phyloP scores from a whole-genome alignment of 2,113 vertebrate genomes.

The Mystacornis crossleyi region DNA sequence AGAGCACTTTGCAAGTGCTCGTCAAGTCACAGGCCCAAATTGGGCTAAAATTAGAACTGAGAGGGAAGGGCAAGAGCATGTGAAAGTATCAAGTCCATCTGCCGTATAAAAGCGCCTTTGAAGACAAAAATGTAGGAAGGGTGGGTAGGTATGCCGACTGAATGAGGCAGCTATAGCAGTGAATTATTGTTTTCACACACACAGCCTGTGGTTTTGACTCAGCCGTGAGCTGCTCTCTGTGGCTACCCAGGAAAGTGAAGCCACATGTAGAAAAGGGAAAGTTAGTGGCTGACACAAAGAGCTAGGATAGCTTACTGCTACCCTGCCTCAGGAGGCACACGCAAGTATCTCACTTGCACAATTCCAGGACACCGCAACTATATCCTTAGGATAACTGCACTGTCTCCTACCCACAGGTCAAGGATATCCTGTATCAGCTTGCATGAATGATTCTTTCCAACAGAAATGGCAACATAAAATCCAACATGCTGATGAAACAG shows the following conservation, averaged over 20 bases:
- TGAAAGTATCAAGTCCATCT: neutral
- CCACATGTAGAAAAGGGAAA: neutral
- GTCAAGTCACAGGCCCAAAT: neutral
- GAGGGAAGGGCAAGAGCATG: neutral
- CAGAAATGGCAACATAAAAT: neutral
- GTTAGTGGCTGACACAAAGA: neutral
- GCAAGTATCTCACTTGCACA: accelerated
- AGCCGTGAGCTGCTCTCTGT: neutral
- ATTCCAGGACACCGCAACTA: neutral
- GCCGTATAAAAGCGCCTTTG: neutral
- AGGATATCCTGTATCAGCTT: neutral
- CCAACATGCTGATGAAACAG: neutral
- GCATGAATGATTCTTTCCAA: neutral
- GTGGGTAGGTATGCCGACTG: neutral
- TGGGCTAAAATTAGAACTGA: neutral
- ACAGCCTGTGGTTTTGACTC: neutral
- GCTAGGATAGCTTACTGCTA: neutral
- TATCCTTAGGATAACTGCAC: neutral
- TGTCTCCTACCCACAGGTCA: neutral
- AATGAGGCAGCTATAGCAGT: neutral
- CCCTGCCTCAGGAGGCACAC: accelerated
- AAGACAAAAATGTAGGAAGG: neutral
- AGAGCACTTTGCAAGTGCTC: neutral
- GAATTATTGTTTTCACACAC: neutral
- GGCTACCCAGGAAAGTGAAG: neutral